These are phyloP conservation scores for Leucophora obtusa DNA, from an alignment of 2,888 invertebrate genomes.

Conservation along the genomic window DNA sequence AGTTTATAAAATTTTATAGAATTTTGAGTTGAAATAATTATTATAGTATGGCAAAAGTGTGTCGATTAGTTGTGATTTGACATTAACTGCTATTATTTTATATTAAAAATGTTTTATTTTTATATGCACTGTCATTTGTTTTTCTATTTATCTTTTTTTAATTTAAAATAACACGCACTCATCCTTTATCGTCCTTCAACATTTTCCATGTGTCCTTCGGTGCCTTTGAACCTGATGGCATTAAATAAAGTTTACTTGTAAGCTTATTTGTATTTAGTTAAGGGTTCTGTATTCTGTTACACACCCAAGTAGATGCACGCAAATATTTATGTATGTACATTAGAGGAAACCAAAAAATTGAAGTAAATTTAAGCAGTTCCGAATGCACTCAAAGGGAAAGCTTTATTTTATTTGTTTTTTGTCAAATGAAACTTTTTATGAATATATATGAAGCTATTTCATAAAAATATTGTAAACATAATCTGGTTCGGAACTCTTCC, in stretches of 20 bases:
- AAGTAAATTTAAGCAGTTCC: no score
- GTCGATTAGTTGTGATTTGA: not conserved
- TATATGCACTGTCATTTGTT: not conserved
- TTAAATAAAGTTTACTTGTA: slow-evolving; percentile 25
- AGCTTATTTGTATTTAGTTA: slow-evolving; percentile 18
- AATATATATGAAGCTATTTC: no score
- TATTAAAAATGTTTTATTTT: not conserved
- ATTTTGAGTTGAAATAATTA: no score
- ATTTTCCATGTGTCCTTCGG: slow-evolving; percentile 24
- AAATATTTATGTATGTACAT: no score
- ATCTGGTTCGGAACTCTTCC: no score
- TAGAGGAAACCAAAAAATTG: no score
- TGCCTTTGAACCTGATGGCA: slow-evolving; percentile 29
- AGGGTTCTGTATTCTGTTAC: slow-evolving; percentile 2
- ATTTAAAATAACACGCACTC: slow-evolving; percentile 30
- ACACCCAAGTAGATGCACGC: not conserved
- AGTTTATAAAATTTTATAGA: no score
- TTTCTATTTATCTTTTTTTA: not conserved
- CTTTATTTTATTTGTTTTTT: no score
- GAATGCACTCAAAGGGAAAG: no score
- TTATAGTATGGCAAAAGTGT: no score
- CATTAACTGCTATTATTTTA: not conserved
- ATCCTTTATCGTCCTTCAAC: slow-evolving; percentile 25
- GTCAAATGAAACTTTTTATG: no score
- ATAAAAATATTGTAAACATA: no score